Evolutionary conservation across 1,140 invertebrate genomes (phyloP).

Genomic region (Zophobas morio): DNA sequence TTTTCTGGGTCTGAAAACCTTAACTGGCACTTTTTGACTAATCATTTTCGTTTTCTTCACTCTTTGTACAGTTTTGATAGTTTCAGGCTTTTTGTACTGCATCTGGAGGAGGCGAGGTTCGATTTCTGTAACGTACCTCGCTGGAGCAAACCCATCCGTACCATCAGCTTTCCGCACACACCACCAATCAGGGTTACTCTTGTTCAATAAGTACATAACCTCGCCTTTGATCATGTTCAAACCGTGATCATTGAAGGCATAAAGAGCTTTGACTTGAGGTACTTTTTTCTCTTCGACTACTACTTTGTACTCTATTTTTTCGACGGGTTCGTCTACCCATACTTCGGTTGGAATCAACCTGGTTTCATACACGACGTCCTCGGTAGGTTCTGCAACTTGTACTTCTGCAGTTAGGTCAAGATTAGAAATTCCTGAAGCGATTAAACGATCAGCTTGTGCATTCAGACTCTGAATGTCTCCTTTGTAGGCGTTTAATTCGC

Average conservation of each 20-base stretch:
- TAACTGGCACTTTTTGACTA: constrained; percentile 85
- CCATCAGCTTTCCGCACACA: constrained; percentile 93
- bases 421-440: constrained; percentile 76
- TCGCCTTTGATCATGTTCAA: constrained; percentile 94
- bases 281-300: constrained; percentile 89
- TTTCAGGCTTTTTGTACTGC: constrained; percentile 86
- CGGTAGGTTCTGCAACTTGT: constrained; percentile 76
- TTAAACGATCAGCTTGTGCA: constrained; percentile 86
- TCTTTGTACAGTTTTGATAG: constrained; percentile 84
- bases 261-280: constrained; percentile 91
- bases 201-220: constrained; percentile 93
- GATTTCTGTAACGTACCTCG: constrained; percentile 96
- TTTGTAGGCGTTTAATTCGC: constrained; percentile 92
- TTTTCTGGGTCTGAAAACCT: constrained; percentile 71
- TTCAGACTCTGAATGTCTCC: constrained; percentile 91
- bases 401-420: constrained; percentile 73
- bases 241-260: constrained; percentile 94
- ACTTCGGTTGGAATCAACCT: constrained; percentile 88
- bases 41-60: constrained; percentile 93
- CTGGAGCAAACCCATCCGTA: constrained; percentile 96
- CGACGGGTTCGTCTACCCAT: constrained; percentile 91
- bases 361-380: constrained; percentile 62
- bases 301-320: constrained; percentile 86
- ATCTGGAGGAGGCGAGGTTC: constrained; percentile 90
- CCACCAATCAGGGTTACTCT: constrained; percentile 99